Evolutionary conservation across 2,888 invertebrate genomes (phyloP), one percentile per base, ranked within the genome.

Genomic region (Drosophila merina): DNA sequence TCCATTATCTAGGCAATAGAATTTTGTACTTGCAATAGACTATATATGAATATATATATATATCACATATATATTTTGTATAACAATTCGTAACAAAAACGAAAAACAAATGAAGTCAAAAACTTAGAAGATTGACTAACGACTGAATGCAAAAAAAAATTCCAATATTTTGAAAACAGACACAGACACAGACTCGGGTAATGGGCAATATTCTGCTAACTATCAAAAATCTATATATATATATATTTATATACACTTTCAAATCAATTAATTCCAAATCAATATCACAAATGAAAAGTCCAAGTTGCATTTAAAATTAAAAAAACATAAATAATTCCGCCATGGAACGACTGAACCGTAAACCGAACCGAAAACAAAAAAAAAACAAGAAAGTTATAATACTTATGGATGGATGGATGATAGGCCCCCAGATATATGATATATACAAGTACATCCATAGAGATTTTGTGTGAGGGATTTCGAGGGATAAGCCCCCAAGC

Each of bases 1-100:
- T 51, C 67, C 26, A 57, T 64, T 20, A 20, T 20, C 33, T 69
- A 49, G 48, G 38, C 70, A 59, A 69, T 60, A 70, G 49, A 52
- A 28, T 51, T 64, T 75, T 77, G 72, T 78, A 77, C 66, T 79
- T 67, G 63, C 63, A 64, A 64, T 66, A 66, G 67, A 64, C 75
- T 71, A 83, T 79, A 64, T 47, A 74, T 38, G 47, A 31, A 68
- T 42, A 58, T 45, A 69, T 26, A 70, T 60, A 60, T 57, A 66
- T 62, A 55, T 51, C 20, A 63, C 33, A 57, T 70, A 63, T 62
- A 74, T 76, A 72, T 75, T 64, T 77, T 77, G 63, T 75, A 75
- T 77, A 74, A 63, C 59, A 71, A 60, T 36, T 31, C 33, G 33
- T 28, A 28, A 28, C 28, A 28, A 28, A 28, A 28, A 6, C 28